Conservation (phyloP, 2,888 invertebrate genomes). For the Zootermopsis nevadensis region DNA sequence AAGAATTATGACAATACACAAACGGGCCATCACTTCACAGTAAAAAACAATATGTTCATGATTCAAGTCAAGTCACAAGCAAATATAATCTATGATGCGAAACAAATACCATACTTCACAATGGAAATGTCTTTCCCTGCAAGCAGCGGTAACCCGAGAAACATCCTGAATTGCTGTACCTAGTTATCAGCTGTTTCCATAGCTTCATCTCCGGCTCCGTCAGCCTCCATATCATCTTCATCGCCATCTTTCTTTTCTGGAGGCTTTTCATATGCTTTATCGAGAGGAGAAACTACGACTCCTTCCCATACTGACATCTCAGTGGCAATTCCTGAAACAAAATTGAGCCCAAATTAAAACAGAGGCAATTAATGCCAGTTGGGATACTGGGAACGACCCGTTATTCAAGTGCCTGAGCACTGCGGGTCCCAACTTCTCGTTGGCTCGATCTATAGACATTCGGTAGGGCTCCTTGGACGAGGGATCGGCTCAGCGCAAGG, state of each 20-base stretch:
- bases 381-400: too few species aligned
- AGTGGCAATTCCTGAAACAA: conserved; percentile 71
- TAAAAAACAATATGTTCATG: background rate
- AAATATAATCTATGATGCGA: background rate
- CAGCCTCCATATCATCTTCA: conserved; percentile 74
- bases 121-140: background rate
- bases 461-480: too few species aligned
- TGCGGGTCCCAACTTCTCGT: too few species aligned
- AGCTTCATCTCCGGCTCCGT: conserved; percentile 65
- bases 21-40: background rate
- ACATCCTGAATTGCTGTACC: background rate
- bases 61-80: background rate
- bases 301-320: conserved; percentile 98
- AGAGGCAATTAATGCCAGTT: too few species aligned
- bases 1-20: background rate
- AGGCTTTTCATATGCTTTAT: conserved; percentile 89
- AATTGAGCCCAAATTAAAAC: background rate
- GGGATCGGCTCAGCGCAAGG: too few species aligned
- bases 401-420: too few species aligned
- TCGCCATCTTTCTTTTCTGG: conserved; percentile 80
- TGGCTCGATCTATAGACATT: too few species aligned
- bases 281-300: conserved; percentile 94
- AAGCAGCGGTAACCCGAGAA: background rate
- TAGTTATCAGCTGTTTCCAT: conserved; percentile 64
- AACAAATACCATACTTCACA: conserved; percentile 12